Evolutionary conservation across 2,888 invertebrate genomes (phyloP).

Genomic region (Trachelus stipa): DNA sequence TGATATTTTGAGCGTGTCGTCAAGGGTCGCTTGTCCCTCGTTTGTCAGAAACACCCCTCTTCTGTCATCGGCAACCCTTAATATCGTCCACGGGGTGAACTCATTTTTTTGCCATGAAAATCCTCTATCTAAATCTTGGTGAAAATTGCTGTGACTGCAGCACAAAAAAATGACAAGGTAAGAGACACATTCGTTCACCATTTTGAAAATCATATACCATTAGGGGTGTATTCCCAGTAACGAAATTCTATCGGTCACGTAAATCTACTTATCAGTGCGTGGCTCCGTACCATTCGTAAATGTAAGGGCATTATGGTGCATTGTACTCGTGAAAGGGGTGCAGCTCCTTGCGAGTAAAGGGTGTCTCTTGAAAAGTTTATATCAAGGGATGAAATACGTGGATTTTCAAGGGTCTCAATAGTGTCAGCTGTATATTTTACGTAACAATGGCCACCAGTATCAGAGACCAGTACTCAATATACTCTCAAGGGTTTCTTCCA

Average conservation of each 20-base stretch:
- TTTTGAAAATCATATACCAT: neutral
- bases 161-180: neutral
- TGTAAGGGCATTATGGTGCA: neutral
- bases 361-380: neutral
- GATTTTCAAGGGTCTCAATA: neutral
- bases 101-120: neutral
- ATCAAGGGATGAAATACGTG: neutral
- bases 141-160: neutral
- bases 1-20: conserved; percentile 8
- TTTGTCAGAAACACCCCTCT: conserved; percentile 11
- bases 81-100: neutral
- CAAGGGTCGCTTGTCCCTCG: conserved; percentile 9
- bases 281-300: neutral
- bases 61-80: conserved; percentile 6
- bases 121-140: neutral
- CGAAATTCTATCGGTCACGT: neutral
- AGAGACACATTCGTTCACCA: no score
- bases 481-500: neutral
- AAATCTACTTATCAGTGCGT: neutral
- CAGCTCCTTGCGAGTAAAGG: neutral
- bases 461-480: neutral
- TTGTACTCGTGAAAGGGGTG: neutral
- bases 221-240: neutral
- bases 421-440: conserved; percentile 2
- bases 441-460: conserved; percentile 1